phyloP scores from a whole-genome alignment of 2,113 vertebrate genomes.

The Poicephalus gulielmi region DNA sequence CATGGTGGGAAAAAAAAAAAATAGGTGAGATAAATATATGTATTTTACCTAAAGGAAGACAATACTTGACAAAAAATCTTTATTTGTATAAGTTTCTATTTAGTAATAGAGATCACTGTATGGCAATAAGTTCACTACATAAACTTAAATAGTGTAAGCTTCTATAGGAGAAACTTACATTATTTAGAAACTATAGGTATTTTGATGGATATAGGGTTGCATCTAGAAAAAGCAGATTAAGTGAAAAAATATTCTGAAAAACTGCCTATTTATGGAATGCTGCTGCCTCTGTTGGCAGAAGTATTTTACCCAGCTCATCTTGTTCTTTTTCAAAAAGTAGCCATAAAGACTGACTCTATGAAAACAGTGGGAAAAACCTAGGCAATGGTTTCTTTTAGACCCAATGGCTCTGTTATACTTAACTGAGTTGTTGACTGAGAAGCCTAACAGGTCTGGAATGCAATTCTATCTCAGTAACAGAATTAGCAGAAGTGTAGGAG shows the following conservation, averaged over 20 bases:
- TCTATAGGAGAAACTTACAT: background rate
- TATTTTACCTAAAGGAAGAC: background rate
- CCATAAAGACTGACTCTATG: background rate
- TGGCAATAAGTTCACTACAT: background rate
- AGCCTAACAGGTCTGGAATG: background rate
- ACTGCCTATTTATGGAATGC: background rate
- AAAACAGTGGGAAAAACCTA: background rate
- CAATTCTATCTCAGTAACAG: background rate
- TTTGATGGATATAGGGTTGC: background rate
- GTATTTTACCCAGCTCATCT: background rate
- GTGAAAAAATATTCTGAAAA: background rate
- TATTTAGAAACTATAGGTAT: background rate
- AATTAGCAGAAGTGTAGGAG: background rate
- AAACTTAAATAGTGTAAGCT: background rate
- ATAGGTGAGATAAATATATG: background rate
- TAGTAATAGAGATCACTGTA: background rate
- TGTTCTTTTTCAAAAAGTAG: background rate
- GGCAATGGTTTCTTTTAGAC: background rate
- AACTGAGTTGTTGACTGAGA: background rate
- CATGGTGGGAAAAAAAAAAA: background rate
- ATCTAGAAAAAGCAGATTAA: background rate
- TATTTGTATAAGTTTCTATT: background rate
- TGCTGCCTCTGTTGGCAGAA: background rate
- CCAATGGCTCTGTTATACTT: background rate
- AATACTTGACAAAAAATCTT: background rate